Conservation (phyloP, 2,113 vertebrate species). For the Menidia beryllina region DNA sequence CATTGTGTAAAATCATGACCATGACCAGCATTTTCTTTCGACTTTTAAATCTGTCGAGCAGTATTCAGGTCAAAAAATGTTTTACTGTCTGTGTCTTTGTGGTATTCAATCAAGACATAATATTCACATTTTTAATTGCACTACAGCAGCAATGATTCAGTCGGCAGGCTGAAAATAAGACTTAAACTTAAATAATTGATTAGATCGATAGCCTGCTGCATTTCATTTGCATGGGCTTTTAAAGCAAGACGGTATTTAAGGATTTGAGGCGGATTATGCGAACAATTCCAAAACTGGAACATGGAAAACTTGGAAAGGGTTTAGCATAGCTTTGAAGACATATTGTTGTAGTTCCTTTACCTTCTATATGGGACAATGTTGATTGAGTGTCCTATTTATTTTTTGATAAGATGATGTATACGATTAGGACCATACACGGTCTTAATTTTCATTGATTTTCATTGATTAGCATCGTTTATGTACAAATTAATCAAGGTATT, state of each 20-base stretch:
- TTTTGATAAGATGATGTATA: too few relatives aligned
- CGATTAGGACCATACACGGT: too few relatives aligned
- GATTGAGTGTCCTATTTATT: too few relatives aligned
- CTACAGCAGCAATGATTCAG: neutral
- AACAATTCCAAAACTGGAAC: too few relatives aligned
- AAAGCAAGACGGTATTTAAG: neutral
- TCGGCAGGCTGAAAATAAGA: neutral
- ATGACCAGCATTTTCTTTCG: constrained; percentile 12
- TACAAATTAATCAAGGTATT: too few relatives aligned
- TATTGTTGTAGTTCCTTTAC: too few relatives aligned
- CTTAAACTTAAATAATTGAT: constrained; percentile 20
- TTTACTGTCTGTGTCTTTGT: neutral
- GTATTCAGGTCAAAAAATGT: neutral
- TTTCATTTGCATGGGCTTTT: constrained; percentile 17
- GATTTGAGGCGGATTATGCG: constrained; percentile 1
- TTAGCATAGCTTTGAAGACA: too few relatives aligned
- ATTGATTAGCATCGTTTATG: too few relatives aligned
- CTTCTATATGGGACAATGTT: too few relatives aligned
- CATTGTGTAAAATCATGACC: constrained; percentile 27
- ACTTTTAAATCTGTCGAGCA: neutral
- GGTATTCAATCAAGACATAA: neutral
- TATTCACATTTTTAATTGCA: neutral
- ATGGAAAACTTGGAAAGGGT: too few relatives aligned
- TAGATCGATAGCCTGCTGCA: constrained; percentile 23
- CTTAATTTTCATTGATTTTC: too few relatives aligned